A percentile compares a stretch with the other conserved stretches of the same genome.
Conservation (phyloP, 2,888 invertebrate genomes). For the Eilema depressum region DNA sequence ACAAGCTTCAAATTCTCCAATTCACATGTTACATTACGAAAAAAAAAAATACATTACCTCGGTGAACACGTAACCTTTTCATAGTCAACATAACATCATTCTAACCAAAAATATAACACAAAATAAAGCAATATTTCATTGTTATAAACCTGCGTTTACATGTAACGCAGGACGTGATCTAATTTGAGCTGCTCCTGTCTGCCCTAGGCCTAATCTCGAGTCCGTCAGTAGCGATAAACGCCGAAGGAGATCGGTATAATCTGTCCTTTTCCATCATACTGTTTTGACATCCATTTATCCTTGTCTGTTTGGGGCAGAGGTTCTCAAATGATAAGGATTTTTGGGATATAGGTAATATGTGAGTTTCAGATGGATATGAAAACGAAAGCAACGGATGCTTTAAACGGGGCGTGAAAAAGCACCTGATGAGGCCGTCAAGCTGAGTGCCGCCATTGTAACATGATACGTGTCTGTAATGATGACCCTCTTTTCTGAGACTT, state of each 20-base stretch:
- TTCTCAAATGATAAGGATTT: conserved; percentile 28
- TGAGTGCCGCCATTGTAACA: too few species aligned
- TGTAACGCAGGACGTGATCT: conserved; percentile 47
- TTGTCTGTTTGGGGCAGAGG: conserved; percentile 50
- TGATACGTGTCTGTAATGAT: too few species aligned
- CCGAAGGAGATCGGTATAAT: conserved; percentile 43
- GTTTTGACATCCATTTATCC: conserved; percentile 62
- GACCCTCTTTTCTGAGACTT: too few species aligned
- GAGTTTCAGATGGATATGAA: too few species aligned
- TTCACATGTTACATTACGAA: conserved; percentile 14
- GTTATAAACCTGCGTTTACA: conserved; percentile 51
- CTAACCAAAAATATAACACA: conserved; percentile 41
- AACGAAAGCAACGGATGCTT: too few species aligned
- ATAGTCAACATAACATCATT: conserved; percentile 35
- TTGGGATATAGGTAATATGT: not conserved
- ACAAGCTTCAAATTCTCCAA: not conserved
- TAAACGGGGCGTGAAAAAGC: too few species aligned
- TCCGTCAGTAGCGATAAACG: conserved; percentile 59
- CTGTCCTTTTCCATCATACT: conserved; percentile 62
- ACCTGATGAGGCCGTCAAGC: too few species aligned
- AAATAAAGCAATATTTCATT: conserved; percentile 54
- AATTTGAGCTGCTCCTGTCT: conserved; percentile 51
- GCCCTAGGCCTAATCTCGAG: conserved; percentile 53
- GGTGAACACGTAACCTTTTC: conserved; percentile 41
- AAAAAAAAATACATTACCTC: conserved; percentile 25